Conservation (phyloP, 1,140 invertebrate species). For the Ips nitidus region DNA sequence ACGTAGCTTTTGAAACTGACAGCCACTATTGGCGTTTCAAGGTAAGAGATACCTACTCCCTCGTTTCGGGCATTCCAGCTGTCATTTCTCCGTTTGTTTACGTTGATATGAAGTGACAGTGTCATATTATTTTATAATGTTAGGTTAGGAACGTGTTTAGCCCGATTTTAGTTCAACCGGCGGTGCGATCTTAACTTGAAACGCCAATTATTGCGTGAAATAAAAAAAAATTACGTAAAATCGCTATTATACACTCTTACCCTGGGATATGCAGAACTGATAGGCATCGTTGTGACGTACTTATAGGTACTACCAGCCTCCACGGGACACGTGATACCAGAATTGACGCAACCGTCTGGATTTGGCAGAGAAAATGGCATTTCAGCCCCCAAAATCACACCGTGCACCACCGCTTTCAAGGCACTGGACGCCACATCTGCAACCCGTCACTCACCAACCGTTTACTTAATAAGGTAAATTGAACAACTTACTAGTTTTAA, state of each 20-base stretch:
- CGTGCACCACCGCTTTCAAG: constrained; percentile 67
- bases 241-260: constrained; percentile 46
- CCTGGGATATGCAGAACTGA: constrained; percentile 66
- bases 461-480: constrained; percentile 1
- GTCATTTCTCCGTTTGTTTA: too few species aligned
- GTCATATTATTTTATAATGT: too few species aligned
- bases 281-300: constrained; percentile 62
- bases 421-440: constrained; percentile 53
- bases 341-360: constrained; percentile 65
- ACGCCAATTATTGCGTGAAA: neutral
- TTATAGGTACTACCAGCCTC: constrained; percentile 57
- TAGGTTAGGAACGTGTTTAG: neutral
- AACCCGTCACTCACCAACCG: constrained; percentile 26
- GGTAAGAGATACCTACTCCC: too few species aligned
- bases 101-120: too few species aligned
- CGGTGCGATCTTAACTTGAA: too few species aligned
- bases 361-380: constrained; percentile 71
- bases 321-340: constrained; percentile 68
- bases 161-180: constrained; percentile 3
- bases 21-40: too few species aligned
- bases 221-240: constrained; percentile 10
- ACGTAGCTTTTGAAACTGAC: too few species aligned
- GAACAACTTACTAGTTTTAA: constrained; percentile 58
- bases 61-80: too few species aligned
- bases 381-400: constrained; percentile 67